These are phyloP conservation scores for Leucosticte australis DNA, from an alignment of 2,113 vertebrate species.

Conservation along the genomic window DNA sequence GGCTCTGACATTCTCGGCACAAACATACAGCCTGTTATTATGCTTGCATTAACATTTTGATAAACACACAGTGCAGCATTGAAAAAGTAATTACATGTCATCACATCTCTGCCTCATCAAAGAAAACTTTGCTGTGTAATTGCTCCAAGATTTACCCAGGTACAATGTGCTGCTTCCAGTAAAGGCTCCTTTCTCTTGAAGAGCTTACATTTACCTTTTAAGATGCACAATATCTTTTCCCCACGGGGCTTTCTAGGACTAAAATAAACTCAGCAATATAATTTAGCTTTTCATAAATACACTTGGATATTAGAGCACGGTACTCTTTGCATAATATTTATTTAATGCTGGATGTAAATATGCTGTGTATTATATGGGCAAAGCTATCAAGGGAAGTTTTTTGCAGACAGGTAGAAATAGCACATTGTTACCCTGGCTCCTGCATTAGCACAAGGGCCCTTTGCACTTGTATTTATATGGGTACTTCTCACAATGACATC, in stretches of 20 bases:
- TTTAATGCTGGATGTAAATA: slow-evolving; percentile 74
- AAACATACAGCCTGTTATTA: slow-evolving; percentile 94
- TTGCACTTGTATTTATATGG: slow-evolving; percentile 73
- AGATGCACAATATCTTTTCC: slow-evolving; percentile 72
- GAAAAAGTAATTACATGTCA: slow-evolving; percentile 97
- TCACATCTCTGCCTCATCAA: slow-evolving; percentile 85
- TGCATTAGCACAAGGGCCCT: slow-evolving; percentile 67
- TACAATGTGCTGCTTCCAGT: slow-evolving; percentile 61
- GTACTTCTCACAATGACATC: slow-evolving; percentile 74
- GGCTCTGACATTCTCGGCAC: slow-evolving; percentile 88
- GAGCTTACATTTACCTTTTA: slow-evolving; percentile 76
- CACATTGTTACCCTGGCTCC: slow-evolving; percentile 64
- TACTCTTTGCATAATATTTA: slow-evolving; percentile 73
- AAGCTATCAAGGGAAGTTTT: slow-evolving; percentile 62
- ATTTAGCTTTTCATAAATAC: slow-evolving; percentile 79
- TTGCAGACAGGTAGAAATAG: slow-evolving; percentile 56
- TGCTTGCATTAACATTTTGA: slow-evolving; percentile 99
- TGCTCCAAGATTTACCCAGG: slow-evolving; percentile 79
- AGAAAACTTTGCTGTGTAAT: slow-evolving; percentile 80
- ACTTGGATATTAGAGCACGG: slow-evolving; percentile 58
- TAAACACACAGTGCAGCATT: slow-evolving; percentile 92
- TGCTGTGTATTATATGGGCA: slow-evolving; percentile 47
- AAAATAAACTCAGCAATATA: slow-evolving; percentile 74
- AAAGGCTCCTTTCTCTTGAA: slow-evolving; percentile 56
- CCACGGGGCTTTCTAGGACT: slow-evolving; percentile 64